A percentile compares a stretch with the other conserved stretches of the same genome.
phyloP scores from a whole-genome alignment of 1,140 invertebrate genomes.

The Drosophila sp. region DNA sequence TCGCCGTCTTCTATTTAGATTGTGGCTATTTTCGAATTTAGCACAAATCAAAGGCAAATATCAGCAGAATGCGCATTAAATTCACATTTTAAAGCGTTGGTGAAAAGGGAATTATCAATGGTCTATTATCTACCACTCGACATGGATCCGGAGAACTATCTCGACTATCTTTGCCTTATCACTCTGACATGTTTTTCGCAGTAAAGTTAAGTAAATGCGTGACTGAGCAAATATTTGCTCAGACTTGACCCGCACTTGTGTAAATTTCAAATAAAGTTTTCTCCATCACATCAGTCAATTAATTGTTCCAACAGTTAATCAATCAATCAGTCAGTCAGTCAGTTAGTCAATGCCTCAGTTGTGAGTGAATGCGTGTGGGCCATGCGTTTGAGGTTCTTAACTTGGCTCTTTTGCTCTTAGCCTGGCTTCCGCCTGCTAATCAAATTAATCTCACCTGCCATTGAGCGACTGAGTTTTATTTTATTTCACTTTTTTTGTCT shows the following conservation, averaged over 20 bases:
- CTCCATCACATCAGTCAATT: conserved; percentile 14
- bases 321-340: conserved; percentile 29
- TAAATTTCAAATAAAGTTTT: conserved; percentile 25
- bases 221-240: neutral
- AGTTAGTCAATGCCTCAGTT: conserved; percentile 42
- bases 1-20: neutral
- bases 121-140: conserved; percentile 19
- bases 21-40: conserved; percentile 19
- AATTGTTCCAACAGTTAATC: conserved; percentile 23
- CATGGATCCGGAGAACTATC: neutral
- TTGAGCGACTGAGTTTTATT: conserved; percentile 28
- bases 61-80: conserved; percentile 38
- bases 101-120: neutral
- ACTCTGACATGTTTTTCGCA: neutral
- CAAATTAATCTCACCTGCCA: conserved; percentile 60
- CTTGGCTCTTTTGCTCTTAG: conserved; percentile 22
- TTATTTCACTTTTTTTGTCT: too few species aligned
- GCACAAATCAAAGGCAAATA: conserved; percentile 44
- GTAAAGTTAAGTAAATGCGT: neutral
- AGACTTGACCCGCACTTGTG: conserved; percentile 1
- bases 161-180: conserved; percentile 30
- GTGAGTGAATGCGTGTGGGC: conserved; percentile 49
- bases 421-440: conserved; percentile 74
- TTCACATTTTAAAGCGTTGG: conserved; percentile 26
- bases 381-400: conserved; percentile 27